These are phyloP conservation scores for Muscicapa striata DNA, from an alignment of 2,797 vertebrate species.

Conservation along the genomic window DNA sequence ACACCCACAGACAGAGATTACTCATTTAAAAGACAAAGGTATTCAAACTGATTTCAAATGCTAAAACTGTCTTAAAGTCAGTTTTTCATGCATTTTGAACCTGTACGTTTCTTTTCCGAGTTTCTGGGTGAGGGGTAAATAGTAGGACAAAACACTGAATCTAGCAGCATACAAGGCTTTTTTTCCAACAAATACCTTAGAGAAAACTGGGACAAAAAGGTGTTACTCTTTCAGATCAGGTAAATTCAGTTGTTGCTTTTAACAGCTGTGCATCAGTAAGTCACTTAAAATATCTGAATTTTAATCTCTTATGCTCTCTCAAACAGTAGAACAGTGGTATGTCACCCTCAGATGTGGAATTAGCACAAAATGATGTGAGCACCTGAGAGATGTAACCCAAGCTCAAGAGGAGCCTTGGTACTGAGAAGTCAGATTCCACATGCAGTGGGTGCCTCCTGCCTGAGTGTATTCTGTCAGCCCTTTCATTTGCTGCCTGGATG, in stretches of 20 bases:
- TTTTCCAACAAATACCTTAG: not conserved
- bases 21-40: slow-evolving; percentile 12
- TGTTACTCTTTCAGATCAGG: not conserved
- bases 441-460: not conserved
- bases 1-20: not conserved
- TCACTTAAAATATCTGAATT: not conserved
- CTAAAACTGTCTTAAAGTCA: not conserved
- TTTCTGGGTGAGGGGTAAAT: not conserved
- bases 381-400: not conserved
- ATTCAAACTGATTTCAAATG: slow-evolving; percentile 2
- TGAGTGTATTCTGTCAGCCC: not conserved
- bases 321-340: not conserved
- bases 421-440: not conserved
- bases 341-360: not conserved
- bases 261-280: not conserved
- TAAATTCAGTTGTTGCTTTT: not conserved
- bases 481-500: not conserved
- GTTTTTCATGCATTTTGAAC: slow-evolving; percentile 6
- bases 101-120: not conserved
- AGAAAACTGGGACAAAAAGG: not conserved
- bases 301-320: not conserved
- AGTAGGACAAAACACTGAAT: not conserved
- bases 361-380: not conserved
- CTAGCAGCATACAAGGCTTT: not conserved
- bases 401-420: not conserved